phyloP scores from a whole-genome alignment of 2,797 vertebrate genomes.

The Euphonia xanthogaster region DNA sequence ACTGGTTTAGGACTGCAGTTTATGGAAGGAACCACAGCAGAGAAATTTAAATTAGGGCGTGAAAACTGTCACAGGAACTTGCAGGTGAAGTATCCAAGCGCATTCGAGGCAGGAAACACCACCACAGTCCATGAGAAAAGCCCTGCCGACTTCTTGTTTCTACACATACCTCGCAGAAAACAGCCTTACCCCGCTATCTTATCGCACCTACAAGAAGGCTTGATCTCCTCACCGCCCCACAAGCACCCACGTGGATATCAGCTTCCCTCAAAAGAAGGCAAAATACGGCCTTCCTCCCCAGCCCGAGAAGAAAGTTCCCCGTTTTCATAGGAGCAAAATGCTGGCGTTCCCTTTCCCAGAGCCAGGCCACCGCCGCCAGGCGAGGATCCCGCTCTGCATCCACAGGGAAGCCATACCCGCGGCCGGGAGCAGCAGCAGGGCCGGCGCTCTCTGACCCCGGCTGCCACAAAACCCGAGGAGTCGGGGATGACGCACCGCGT shows the following conservation, averaged over 20 bases:
- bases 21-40: not conserved
- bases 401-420: not conserved
- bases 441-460: not conserved
- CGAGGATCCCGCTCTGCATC: not conserved
- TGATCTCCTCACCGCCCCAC: not conserved
- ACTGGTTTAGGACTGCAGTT: not conserved
- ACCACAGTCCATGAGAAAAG: not conserved
- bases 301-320: accelerated
- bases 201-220: not conserved
- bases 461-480: not conserved
- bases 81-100: not conserved
- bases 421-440: not conserved
- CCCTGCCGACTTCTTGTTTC: not conserved
- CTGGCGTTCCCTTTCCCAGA: not conserved
- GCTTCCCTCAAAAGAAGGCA: not conserved
- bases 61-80: not conserved
- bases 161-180: accelerated
- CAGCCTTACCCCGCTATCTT: not conserved
- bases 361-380: not conserved
- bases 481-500: not conserved
- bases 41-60: not conserved
- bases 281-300: not conserved
- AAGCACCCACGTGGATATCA: not conserved
- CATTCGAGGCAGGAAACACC: not conserved
- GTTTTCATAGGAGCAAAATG: not conserved